Evolutionary conservation across 1,140 invertebrate genomes (phyloP).

Genomic region (Drosophila obscura): DNA sequence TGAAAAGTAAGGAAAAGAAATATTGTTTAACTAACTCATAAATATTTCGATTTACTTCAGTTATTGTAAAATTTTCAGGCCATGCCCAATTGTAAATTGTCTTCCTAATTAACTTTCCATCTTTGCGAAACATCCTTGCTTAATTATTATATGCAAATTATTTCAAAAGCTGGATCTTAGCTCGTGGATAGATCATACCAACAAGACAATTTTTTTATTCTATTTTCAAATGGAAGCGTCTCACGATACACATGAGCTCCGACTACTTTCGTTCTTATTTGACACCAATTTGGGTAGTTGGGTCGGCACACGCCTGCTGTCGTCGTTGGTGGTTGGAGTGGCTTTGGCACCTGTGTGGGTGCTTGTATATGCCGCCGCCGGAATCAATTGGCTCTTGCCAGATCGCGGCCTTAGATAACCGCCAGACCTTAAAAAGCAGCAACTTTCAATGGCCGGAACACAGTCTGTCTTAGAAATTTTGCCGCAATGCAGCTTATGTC

Average conservation of each 20-base stretch:
- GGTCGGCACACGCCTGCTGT: constrained; percentile 27
- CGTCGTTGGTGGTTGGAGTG: not conserved
- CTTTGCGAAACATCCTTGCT: no score
- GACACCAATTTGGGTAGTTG: constrained; percentile 28
- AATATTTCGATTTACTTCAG: no score
- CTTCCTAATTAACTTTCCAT: no score
- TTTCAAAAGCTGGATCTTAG: no score
- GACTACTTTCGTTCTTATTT: constrained; percentile 57
- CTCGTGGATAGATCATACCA: no score
- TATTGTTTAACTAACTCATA: no score
- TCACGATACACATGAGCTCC: constrained; percentile 20
- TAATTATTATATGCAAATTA: no score
- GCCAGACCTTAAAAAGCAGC: constrained; percentile 57
- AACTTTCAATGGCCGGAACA: constrained; percentile 38
- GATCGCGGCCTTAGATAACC: constrained; percentile 53
- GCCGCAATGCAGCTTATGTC: constrained; percentile 36
- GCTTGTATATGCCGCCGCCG: constrained; percentile 54
- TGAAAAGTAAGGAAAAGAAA: no score
- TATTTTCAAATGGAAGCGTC: constrained; percentile 14
- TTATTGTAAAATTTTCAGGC: no score
- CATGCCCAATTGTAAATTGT: no score
- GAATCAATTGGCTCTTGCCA: constrained; percentile 35
- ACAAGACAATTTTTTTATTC: no score
- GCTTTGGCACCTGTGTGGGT: constrained; percentile 56
- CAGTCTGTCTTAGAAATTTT: constrained; percentile 56